Conservation (phyloP, 2,888 invertebrate genomes). For the Dorcus parallelipipedus region DNA sequence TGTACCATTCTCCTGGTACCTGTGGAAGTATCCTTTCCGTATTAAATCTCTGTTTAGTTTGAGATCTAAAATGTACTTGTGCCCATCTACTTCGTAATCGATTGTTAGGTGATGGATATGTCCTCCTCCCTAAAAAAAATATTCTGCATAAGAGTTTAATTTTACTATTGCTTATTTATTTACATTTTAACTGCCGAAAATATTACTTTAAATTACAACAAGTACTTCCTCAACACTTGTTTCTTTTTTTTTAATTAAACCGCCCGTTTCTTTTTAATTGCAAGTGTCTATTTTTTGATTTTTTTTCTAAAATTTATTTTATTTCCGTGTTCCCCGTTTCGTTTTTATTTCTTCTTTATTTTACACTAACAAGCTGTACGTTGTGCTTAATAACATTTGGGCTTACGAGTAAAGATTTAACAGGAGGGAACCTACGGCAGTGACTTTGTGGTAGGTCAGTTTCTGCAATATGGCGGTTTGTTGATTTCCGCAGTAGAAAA, state of each 20-base stretch:
- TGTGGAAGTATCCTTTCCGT: constrained; percentile 63
- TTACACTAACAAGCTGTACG: background rate
- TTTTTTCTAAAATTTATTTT: background rate
- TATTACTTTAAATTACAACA: too few relatives aligned
- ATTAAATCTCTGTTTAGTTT: constrained; percentile 70
- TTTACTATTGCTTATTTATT: too few relatives aligned
- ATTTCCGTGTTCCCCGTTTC: background rate
- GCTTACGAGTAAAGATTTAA: too few relatives aligned
- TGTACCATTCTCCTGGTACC: constrained; percentile 57
- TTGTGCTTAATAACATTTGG: background rate
- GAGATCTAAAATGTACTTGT: constrained; percentile 66
- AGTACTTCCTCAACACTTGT: too few relatives aligned
- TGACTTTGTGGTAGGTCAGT: too few relatives aligned
- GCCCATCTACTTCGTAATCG: constrained; percentile 63
- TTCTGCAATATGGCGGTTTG: too few relatives aligned
- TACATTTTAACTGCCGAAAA: too few relatives aligned
- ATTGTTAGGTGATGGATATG: constrained; percentile 60
- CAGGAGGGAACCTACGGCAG: too few relatives aligned
- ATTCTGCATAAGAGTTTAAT: background rate
- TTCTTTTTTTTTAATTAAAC: too few relatives aligned
- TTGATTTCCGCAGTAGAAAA: too few relatives aligned
- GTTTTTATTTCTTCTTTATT: background rate
- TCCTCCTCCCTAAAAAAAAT: constrained; percentile 40
- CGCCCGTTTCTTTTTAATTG: too few relatives aligned
- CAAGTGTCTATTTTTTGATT: too few relatives aligned